phyloP scores from a whole-genome alignment of 2,113 vertebrate species.

The Pavo muticus region DNA sequence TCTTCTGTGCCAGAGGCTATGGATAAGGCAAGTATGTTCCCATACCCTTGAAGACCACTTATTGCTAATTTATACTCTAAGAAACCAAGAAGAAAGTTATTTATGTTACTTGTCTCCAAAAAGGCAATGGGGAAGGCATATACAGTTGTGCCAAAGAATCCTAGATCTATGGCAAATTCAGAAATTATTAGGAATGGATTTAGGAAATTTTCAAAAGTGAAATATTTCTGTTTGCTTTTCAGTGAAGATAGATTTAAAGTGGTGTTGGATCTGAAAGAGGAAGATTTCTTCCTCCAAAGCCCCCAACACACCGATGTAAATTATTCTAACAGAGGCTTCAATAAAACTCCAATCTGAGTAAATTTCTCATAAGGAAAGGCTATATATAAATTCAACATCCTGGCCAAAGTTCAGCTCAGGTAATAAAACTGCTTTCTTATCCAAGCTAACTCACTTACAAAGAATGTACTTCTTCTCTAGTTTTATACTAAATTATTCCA shows the following conservation, averaged over 20 bases:
- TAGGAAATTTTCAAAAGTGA: not conserved
- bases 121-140: not conserved
- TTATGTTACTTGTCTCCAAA: not conserved
- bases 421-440: not conserved
- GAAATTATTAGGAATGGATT: not conserved
- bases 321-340: not conserved
- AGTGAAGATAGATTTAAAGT: not conserved
- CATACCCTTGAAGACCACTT: not conserved
- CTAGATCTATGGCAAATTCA: not conserved
- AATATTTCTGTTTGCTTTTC: slow-evolving; percentile 12
- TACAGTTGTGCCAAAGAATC: not conserved
- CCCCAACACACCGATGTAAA: not conserved
- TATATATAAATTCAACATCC: not conserved
- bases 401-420: not conserved
- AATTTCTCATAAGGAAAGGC: not conserved
- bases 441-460: not conserved
- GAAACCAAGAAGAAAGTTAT: not conserved
- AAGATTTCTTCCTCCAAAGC: not conserved
- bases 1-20: not conserved
- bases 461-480: not conserved
- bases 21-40: not conserved
- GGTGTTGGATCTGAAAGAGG: not conserved
- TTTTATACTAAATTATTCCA: not conserved
- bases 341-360: not conserved
- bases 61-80: fast-evolving